Evolutionary conservation across 2,797 vertebrate genomes (phyloP).

Genomic region (Arrhamphus sclerolepis): DNA sequence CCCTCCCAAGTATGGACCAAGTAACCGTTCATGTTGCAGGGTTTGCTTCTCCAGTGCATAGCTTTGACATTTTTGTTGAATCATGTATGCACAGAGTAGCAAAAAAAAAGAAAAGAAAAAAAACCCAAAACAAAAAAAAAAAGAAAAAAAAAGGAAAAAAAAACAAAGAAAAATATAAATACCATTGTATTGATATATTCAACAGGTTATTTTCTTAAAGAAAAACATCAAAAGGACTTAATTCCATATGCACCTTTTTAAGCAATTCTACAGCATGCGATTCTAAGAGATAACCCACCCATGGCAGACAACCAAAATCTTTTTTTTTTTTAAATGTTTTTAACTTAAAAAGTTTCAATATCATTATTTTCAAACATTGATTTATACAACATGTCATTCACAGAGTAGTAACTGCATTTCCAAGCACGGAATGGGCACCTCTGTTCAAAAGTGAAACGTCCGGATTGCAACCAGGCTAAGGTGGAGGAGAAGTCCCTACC

Average conservation of each 20-base stretch:
- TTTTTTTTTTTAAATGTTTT: conserved; percentile 82
- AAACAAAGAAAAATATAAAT: conserved; percentile 82
- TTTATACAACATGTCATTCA: conserved; percentile 99
- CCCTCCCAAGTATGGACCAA: conserved; percentile 76
- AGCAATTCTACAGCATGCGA: conserved; percentile 99
- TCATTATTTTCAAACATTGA: conserved; percentile 99
- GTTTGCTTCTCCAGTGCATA: conserved; percentile 87
- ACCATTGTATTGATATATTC: conserved; percentile 90
- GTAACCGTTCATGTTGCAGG: conserved; percentile 74
- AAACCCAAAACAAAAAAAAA: conserved; percentile 63
- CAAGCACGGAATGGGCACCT: conserved; percentile 85
- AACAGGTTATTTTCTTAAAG: conserved; percentile 95
- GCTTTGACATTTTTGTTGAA: conserved; percentile 84
- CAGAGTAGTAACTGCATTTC: conserved; percentile 94
- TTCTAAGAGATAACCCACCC: conserved; percentile 99
- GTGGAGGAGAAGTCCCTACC: conserved; percentile 70
- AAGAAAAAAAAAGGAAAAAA: conserved; percentile 43
- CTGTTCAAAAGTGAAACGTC: conserved; percentile 78
- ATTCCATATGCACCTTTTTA: conserved; percentile 94
- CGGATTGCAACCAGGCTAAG: conserved; percentile 69
- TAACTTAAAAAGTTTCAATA: conserved; percentile 99
- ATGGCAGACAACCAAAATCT: conserved; percentile 94
- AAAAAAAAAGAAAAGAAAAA: conserved; percentile 65
- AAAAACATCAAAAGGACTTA: conserved; percentile 96
- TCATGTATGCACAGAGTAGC: conserved; percentile 91